A percentile compares a stretch with the other conserved stretches of the same genome.
These are phyloP conservation scores for Cyclophora albipunctata DNA, from an alignment of 2,888 invertebrate genomes.

Conservation along the genomic window DNA sequence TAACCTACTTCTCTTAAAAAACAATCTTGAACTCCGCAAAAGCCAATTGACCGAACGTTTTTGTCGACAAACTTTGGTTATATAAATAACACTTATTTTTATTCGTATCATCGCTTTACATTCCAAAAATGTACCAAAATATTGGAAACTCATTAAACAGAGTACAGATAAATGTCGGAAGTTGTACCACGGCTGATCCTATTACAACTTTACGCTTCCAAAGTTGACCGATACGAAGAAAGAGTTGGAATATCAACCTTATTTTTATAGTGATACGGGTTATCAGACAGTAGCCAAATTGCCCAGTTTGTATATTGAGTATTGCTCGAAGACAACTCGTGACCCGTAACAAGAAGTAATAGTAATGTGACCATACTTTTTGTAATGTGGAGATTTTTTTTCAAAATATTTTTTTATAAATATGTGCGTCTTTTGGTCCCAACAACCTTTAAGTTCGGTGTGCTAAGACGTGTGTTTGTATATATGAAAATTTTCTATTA, in stretches of 20 bases:
- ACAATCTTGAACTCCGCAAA: no score
- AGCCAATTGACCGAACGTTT: no score
- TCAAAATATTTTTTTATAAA: no score
- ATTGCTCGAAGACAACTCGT: slow-evolving; percentile 7
- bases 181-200: slow-evolving; percentile 5
- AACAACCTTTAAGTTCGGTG: no score
- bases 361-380: slow-evolving; percentile 8
- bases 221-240: slow-evolving; percentile 4
- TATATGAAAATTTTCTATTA: no score
- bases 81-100: no score
- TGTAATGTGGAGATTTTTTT: not conserved
- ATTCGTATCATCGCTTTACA: not conserved
- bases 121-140: slow-evolving; percentile 5
- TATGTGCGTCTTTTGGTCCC: not conserved
- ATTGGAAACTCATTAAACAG: slow-evolving; percentile 8
- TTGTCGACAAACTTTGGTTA: no score
- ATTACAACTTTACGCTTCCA: slow-evolving; percentile 9
- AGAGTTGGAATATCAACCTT: slow-evolving; percentile 2
- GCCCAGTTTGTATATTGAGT: slow-evolving; percentile 2
- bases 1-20: no score
- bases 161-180: not conserved
- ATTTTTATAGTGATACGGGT: slow-evolving; percentile 1
- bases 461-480: no score
- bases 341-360: slow-evolving; percentile 9
- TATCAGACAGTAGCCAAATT: slow-evolving; percentile 2